These are phyloP conservation scores for Fistularia commersonii DNA, from an alignment of 2,797 vertebrate species.

Conservation along the genomic window DNA sequence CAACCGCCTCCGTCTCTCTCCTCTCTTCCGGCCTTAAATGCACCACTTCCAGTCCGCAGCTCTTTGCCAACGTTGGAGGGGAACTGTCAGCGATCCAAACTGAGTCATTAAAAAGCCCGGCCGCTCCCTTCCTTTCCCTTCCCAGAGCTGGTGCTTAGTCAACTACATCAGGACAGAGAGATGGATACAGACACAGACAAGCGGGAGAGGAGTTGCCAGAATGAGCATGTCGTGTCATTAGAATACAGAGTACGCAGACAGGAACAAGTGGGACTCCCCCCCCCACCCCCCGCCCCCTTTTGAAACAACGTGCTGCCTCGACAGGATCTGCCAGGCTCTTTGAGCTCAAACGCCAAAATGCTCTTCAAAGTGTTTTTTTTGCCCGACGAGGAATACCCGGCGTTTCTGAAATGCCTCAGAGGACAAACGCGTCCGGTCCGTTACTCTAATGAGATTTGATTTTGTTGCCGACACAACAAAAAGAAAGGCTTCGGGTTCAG, in stretches of 20 bases:
- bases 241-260: too few species aligned
- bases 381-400: conserved; percentile 10
- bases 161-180: too few species aligned
- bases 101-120: conserved; percentile 25
- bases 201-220: not conserved
- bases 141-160: conserved; percentile 16
- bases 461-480: not conserved
- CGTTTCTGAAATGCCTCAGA: conserved; percentile 23
- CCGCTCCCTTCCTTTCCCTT: conserved; percentile 4
- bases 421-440: conserved; percentile 24
- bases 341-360: conserved; percentile 31
- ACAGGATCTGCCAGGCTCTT: conserved; percentile 14
- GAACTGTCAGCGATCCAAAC: conserved; percentile 11
- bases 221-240: too few species aligned
- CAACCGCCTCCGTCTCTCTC: conserved; percentile 23
- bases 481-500: not conserved
- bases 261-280: too few species aligned
- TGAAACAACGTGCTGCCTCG: not conserved
- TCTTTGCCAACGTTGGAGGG: conserved; percentile 22
- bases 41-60: conserved; percentile 18
- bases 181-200: not conserved
- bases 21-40: conserved; percentile 9
- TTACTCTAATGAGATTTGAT: conserved; percentile 36
- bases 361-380: conserved; percentile 30
- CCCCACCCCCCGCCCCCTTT: too few species aligned